Evolutionary conservation across 2,113 vertebrate genomes (phyloP).

Genomic region (Triplophysa rosa): DNA sequence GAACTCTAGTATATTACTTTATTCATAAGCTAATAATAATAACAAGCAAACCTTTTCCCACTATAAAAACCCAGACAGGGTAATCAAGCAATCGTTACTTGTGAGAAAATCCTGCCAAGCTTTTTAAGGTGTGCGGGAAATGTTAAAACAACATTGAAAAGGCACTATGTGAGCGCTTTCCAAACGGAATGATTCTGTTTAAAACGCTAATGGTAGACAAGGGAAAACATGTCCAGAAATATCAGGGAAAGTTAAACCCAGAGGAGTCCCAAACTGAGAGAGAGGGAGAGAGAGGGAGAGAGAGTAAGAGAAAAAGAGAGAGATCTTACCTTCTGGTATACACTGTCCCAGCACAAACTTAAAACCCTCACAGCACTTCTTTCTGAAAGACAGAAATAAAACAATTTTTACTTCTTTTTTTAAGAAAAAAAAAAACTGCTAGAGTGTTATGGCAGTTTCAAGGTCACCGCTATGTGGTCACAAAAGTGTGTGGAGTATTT

Average conservation of each 20-base stretch:
- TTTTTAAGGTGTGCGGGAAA: conserved; percentile 21
- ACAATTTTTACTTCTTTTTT: conserved; percentile 4
- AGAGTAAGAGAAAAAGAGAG: conserved; percentile 29
- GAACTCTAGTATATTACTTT: conserved; percentile 13
- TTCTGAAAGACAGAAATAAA: conserved; percentile 75
- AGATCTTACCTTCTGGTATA: conserved; percentile 93
- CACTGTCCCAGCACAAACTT: conserved; percentile 98
- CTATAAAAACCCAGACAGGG: conserved; percentile 24
- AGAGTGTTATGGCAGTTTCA: background rate
- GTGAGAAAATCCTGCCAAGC: conserved; percentile 25
- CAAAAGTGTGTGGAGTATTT: too few species aligned
- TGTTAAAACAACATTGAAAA: conserved; percentile 44
- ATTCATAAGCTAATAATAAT: conserved; percentile 22
- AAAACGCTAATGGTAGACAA: conserved; percentile 26
- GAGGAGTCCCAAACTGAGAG: conserved; percentile 36
- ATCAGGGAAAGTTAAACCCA: conserved; percentile 49
- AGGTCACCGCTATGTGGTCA: too few species aligned
- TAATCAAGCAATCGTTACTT: conserved; percentile 38
- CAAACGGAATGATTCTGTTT: conserved; percentile 30
- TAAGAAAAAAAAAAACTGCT: background rate
- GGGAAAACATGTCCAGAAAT: conserved; percentile 38
- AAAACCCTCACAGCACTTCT: conserved; percentile 95
- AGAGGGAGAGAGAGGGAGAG: background rate
- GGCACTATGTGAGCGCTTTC: background rate
- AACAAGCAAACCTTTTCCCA: conserved; percentile 9